These are phyloP conservation scores for Anhinga anhinga DNA, from an alignment of 2,113 vertebrate species.

Conservation along the genomic window DNA sequence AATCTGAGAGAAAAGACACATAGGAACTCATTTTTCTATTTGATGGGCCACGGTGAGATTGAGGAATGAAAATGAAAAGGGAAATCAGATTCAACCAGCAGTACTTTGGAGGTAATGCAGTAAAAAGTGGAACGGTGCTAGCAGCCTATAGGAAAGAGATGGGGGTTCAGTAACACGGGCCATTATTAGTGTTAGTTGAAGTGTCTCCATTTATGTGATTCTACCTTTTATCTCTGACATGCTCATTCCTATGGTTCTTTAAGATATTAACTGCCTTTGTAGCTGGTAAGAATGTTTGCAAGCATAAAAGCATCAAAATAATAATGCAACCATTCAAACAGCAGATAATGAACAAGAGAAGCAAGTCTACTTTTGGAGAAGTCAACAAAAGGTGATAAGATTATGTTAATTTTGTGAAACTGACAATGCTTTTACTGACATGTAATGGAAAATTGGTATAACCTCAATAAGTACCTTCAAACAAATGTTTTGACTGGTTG, in stretches of 20 bases:
- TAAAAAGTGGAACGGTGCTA: neutral
- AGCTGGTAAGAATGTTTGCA: neutral
- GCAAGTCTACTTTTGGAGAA: neutral
- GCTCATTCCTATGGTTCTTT: neutral
- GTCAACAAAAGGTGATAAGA: neutral
- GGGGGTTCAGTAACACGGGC: neutral
- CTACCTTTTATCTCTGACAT: neutral
- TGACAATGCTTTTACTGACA: neutral
- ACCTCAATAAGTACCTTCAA: neutral
- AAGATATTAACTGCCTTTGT: neutral
- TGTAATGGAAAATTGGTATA: neutral
- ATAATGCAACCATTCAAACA: neutral
- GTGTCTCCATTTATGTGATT: neutral
- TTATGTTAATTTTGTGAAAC: neutral
- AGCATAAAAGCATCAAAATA: neutral
- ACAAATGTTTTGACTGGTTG: neutral
- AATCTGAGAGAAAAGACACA: neutral
- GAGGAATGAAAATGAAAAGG: slow-evolving; percentile 2
- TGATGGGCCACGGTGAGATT: neutral
- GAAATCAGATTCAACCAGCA: neutral
- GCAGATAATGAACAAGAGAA: neutral
- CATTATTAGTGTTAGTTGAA: neutral
- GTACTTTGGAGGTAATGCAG: neutral
- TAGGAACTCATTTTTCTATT: neutral
- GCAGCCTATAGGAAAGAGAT: neutral